Evolutionary conservation across 2,113 vertebrate species (phyloP).

Genomic region (Azemiops feae): DNA sequence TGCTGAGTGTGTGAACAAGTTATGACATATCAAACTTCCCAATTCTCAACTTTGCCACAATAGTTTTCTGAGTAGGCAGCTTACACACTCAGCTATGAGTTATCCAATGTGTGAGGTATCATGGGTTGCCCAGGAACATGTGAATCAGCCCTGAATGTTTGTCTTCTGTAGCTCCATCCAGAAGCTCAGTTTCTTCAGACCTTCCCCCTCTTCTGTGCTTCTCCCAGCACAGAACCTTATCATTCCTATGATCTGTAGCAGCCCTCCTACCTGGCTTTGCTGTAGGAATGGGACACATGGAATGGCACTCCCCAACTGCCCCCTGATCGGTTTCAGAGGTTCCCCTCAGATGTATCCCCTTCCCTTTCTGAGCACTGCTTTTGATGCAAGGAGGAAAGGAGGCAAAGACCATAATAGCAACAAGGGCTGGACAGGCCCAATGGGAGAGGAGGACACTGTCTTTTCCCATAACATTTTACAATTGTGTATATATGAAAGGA

Average conservation of each 20-base stretch:
- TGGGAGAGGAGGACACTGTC: neutral
- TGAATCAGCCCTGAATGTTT: constrained; percentile 3
- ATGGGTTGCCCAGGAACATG: neutral
- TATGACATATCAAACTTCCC: neutral
- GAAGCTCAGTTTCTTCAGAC: neutral
- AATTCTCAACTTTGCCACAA: neutral
- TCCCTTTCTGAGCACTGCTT: constrained; percentile 26
- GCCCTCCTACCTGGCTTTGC: neutral
- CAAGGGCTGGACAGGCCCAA: constrained; percentile 30
- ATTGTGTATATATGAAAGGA: neutral
- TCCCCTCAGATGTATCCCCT: constrained; percentile 8
- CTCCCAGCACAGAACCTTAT: neutral
- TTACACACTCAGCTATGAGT: neutral
- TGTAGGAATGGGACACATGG: accelerated
- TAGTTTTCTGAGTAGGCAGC: neutral
- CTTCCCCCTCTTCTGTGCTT: neutral
- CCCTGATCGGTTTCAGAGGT: neutral
- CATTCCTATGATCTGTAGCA: accelerated
- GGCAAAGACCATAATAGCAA: constrained; percentile 34
- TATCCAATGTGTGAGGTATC: neutral
- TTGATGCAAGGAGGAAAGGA: constrained; percentile 50
- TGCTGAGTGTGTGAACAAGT: neutral
- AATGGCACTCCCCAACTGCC: neutral
- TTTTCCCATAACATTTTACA: constrained; percentile 15
- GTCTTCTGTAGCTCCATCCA: neutral